These are phyloP conservation scores for Heterochromis multidens DNA, from an alignment of 2,113 vertebrate species.

Conservation along the genomic window DNA sequence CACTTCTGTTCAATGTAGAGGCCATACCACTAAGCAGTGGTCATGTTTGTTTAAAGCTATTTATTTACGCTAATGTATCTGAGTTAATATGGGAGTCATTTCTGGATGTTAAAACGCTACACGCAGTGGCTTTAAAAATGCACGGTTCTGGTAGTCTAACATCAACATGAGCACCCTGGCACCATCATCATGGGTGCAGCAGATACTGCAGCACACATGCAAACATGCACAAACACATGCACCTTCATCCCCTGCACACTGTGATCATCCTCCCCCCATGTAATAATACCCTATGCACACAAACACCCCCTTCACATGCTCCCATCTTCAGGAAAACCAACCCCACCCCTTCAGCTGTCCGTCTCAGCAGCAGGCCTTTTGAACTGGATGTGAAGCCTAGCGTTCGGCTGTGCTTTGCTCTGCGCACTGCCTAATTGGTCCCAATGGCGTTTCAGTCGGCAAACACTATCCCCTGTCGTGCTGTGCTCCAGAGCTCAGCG, in stretches of 20 bases:
- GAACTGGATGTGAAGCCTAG: conserved; percentile 47
- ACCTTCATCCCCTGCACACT: conserved; percentile 20
- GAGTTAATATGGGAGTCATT: conserved; percentile 22
- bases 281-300: conserved; percentile 35
- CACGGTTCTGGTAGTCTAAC: neutral
- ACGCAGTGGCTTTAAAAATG: neutral
- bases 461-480: conserved; percentile 38
- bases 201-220: conserved; percentile 10
- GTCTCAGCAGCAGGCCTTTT: conserved; percentile 54
- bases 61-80: neutral
- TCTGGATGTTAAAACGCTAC: conserved; percentile 5
- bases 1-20: neutral
- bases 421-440: conserved; percentile 65
- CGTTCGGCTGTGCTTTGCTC: conserved; percentile 45
- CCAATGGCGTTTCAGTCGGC: conserved; percentile 56
- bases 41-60: neutral
- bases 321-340: conserved; percentile 12
- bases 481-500: conserved; percentile 31
- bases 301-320: conserved; percentile 13
- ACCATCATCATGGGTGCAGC: neutral
- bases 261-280: conserved; percentile 29
- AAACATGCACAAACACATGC: neutral
- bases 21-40: neutral
- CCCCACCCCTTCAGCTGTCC: conserved; percentile 52
- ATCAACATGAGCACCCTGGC: neutral